Base-by-base conservation (phyloP, 2,797 vertebrate genomes). In the Meriones psammophilus region DNA sequence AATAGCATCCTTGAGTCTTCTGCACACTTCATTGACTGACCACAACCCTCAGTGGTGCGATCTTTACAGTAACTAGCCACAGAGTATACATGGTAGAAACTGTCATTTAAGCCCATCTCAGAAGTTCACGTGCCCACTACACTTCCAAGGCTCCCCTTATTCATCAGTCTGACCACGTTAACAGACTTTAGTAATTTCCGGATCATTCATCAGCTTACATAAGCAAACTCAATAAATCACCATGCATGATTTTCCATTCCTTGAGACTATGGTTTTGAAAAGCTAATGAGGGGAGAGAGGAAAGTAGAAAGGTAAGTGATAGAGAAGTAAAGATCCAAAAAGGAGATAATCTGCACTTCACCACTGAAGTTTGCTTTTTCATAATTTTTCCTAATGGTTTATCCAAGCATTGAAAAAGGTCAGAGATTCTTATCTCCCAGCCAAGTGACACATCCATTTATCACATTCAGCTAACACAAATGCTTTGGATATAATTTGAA, bases 311-410 rank as follows among this genome's bases (percentile, higher is more conserved):
- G 64, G 58, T 39, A 3, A 42, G 58, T 26, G 58, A 88, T 30
- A 17, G 54, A 50, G 62, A 91, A 89, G 96, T 96, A 93, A 92
- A 39, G 95, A 97, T 92, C 50, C n/a, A 58, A 80, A 94, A 30
- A 76, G 39, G 91, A 74, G 66, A 46, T 58, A 69, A 62, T 91
- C 64, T 3, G n/a, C 17, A n/a, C 56, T 74, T 88, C 15, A 22
- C n/a, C 30, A 46, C 3, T 68, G 54, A 92, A 1, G 39, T 88
- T 8, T 78, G 24, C 62, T 94, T 89, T 89, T 87, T 90, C 81
- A 89, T 91, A 91, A 69, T 91, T 97, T 97, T n/a, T 76, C 83
- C 91, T 92, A 97, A 94, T 79, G 76, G 74, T 68, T 95, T 71
- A 92, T 83, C 90, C 79, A 68, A 8, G 0, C 58, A 78, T 39